phyloP scores from a whole-genome alignment of 2,888 invertebrate genomes.

The Eristalinus sepulchralis region DNA sequence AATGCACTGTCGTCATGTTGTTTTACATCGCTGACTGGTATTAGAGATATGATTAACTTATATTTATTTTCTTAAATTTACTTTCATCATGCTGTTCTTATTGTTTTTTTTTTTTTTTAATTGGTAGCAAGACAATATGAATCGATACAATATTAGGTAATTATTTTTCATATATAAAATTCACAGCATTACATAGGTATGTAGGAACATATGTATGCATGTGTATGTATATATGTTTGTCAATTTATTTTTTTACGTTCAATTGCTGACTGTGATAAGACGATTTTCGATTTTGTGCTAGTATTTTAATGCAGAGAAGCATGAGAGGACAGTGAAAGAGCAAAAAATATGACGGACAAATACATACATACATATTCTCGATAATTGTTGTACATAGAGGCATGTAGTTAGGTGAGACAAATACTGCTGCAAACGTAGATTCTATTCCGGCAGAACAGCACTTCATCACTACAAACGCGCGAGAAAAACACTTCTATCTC shows the following conservation, averaged over 20 bases:
- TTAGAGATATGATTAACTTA: neutral
- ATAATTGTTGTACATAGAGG: conserved; percentile 33
- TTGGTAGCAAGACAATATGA: neutral
- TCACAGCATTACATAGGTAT: neutral
- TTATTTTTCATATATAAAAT: neutral
- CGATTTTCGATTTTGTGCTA: conserved; percentile 54
- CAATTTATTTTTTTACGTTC: conserved; percentile 4
- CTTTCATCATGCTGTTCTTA: neutral
- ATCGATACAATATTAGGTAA: neutral
- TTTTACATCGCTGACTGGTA: neutral
- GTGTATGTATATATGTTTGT: neutral
- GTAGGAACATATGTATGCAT: neutral
- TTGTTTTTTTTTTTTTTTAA: neutral
- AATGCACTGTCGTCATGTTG: conserved; percentile 47
- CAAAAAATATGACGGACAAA: conserved; percentile 48
- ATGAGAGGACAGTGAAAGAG: conserved; percentile 26
- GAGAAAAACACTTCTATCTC: conserved; percentile 39
- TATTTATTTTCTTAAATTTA: neutral
- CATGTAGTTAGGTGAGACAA: conserved; percentile 41
- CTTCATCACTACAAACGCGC: conserved; percentile 56
- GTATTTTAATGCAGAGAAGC: conserved; percentile 14
- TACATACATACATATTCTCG: conserved; percentile 38
- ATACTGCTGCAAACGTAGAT: conserved; percentile 6
- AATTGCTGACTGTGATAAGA: conserved; percentile 57
- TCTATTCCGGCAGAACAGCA: conserved; percentile 43